Evolutionary conservation across 2,888 invertebrate species (phyloP), one percentile per base, ranked within the genome.

Genomic region (Caenorhabditis uteleia): DNA sequence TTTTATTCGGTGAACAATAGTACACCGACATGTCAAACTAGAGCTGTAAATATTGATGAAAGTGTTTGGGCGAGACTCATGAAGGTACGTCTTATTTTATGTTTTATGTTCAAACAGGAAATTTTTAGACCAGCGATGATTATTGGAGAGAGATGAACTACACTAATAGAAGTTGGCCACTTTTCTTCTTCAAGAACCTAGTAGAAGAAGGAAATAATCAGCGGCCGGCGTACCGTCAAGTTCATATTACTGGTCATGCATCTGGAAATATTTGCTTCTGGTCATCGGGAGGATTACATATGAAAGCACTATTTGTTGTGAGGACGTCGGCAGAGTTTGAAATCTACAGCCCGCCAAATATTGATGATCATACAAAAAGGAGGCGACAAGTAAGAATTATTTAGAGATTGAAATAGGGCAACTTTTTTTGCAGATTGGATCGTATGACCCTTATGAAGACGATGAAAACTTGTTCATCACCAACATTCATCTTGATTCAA

Each of bases 391-490:
- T n/a, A n/a, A n/a, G n/a, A n/a, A n/a, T n/a, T n/a, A n/a, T n/a
- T n/a, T n/a, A n/a, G n/a, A n/a, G n/a, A n/a, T n/a, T n/a, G n/a
- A n/a, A n/a, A n/a, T n/a, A n/a, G n/a, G n/a, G n/a, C n/a, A n/a
- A n/a, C n/a, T n/a, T n/a, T n/a, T n/a, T n/a, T n/a, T n/a, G n/a
- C n/a, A n/a, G n/a, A n/a, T 64, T 26, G 64, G 57, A 0, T 8
- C 53, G 18, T 64, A 45, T 23, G 64, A 64, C 21, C 57, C 57
- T 12, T 57, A 42, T n/a, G 57, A 53, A 16, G 64, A 64, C 21
- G 57, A 57, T 12, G 38, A 48, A 33, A 48, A 48, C 6, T 29
- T 64, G 33, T 31, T 43, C 7, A 57, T 64, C 3, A 57, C 51
- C 0, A 31, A 26, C 0, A 12, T 64, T 3, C 23, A 43, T 23